Percentiles rank a stretch among this genome's conserved stretches.
Conservation (phyloP, 2,888 invertebrate genomes). For the Cyrtodaria siliqua region DNA sequence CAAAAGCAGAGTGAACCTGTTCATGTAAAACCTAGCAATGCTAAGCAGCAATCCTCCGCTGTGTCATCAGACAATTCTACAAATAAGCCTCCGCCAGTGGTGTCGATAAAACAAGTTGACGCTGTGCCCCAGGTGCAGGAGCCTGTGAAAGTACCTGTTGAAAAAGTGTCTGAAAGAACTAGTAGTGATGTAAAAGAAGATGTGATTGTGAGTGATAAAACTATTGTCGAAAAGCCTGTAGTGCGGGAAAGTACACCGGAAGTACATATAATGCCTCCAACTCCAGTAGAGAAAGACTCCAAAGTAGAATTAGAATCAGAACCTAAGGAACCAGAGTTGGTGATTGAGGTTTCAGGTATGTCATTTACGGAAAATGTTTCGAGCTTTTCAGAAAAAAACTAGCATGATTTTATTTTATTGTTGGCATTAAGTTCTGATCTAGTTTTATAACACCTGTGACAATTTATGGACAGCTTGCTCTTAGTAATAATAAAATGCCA, state of each 20-base stretch:
- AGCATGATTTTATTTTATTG: too few species aligned
- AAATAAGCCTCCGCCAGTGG: background rate
- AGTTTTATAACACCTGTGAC: too few species aligned
- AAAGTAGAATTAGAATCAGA: conserved; percentile 46
- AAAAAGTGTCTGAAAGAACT: conserved; percentile 23
- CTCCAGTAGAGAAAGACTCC: conserved; percentile 57
- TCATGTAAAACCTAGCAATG: background rate
- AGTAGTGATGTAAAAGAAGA: conserved; percentile 10
- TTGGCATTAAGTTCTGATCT: too few species aligned
- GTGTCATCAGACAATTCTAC: background rate
- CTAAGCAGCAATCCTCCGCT: background rate
- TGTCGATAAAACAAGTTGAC: background rate
- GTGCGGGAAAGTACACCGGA: conserved; percentile 46
- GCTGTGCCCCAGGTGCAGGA: background rate
- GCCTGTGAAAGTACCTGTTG: conserved; percentile 50
- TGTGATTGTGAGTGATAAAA: background rate
- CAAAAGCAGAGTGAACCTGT: background rate
- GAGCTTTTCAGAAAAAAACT: too few species aligned
- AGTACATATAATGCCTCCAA: conserved; percentile 55
- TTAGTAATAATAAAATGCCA: too few species aligned
- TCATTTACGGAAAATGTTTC: too few species aligned
- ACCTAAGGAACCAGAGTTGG: conserved; percentile 23
- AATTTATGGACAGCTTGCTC: too few species aligned
- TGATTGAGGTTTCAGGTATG: conserved; percentile 14
- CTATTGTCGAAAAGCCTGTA: background rate